Conservation (phyloP, 2,113 vertebrate genomes). For the Macrotis lagotis region DNA sequence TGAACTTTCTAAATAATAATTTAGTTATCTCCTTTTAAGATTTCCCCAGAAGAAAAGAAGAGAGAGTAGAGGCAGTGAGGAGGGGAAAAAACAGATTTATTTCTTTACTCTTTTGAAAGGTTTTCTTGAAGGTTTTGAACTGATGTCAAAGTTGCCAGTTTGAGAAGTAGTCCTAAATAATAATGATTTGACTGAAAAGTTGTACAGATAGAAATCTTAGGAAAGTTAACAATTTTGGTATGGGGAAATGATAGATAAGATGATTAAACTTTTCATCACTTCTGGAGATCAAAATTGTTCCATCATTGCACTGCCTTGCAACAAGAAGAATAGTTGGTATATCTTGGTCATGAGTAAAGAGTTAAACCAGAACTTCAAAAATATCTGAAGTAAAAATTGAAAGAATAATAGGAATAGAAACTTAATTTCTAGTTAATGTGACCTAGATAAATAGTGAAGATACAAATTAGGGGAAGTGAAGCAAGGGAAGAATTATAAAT, state of each 20-base stretch:
- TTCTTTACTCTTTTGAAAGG: neutral
- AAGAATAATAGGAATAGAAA: neutral
- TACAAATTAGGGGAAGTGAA: neutral
- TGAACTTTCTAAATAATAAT: neutral
- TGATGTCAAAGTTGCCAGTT: neutral
- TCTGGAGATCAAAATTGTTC: neutral
- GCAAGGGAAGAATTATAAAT: neutral
- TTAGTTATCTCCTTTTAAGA: neutral
- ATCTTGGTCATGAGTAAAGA: neutral
- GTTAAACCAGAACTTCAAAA: neutral
- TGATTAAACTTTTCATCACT: constrained; percentile 1
- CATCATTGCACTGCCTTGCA: neutral
- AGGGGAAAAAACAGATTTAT: neutral
- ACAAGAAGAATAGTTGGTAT: neutral
- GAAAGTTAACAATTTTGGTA: neutral
- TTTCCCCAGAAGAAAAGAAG: neutral
- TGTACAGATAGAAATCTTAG: neutral
- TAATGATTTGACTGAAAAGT: constrained; percentile 8
- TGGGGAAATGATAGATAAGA: neutral
- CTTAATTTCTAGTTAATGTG: neutral
- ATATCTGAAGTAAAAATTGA: neutral
- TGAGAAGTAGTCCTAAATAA: neutral
- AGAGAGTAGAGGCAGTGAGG: neutral
- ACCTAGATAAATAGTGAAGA: neutral
- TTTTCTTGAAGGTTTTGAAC: neutral